Base-by-base conservation (phyloP, 2,113 vertebrate genomes). In the Cacatua alba region DNA sequence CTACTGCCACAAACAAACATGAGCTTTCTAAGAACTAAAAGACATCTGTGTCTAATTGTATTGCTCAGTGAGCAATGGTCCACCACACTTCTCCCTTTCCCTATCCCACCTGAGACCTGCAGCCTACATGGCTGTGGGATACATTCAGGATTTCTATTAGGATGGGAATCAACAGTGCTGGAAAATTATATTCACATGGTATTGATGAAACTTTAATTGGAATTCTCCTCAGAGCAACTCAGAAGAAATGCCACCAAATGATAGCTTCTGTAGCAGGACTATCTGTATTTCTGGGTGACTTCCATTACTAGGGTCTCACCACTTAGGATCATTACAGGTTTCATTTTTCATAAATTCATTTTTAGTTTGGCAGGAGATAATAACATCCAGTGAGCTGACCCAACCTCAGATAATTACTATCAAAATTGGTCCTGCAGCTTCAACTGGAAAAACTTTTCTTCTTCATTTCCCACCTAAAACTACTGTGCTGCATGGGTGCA, bases 311-410 rank as follows among this genome's bases (percentile, higher is more conserved):
- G 52, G 60, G 6, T 55, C 91, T 96, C 67, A 23, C 80, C 86
- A 82, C 62, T 86, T 57, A 10, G 39, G 81, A 84, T 96, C 89
- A 84, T 94, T 86, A 92, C 60, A 60, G 60, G 35, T 84, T 88
- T 84, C 83, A 97, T 95, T 97, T 94, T 71, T 95, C 91, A 97
- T 17, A 70, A 63, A 92, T 86, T 94, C 53, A 95, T 94, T 80
- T 87, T 89, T 69, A 91, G 78, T 96, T 92, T 94, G 90, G 93
- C 90, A 25, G 74, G 41, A 95, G 90, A 94, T 95, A 95, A 95
- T 97, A 95, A 95, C 84, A 97, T 53, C 82, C 78, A 97, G 70
- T 2, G 17, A 94, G 86, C 91, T 91, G 93, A 94, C 94, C 86
- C 81, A 94, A 3, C 72, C 74, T 94, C 80, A 78, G 35, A 94